Evolutionary conservation across 2,797 vertebrate species (phyloP).

Genomic region (Alosa sapidissima): DNA sequence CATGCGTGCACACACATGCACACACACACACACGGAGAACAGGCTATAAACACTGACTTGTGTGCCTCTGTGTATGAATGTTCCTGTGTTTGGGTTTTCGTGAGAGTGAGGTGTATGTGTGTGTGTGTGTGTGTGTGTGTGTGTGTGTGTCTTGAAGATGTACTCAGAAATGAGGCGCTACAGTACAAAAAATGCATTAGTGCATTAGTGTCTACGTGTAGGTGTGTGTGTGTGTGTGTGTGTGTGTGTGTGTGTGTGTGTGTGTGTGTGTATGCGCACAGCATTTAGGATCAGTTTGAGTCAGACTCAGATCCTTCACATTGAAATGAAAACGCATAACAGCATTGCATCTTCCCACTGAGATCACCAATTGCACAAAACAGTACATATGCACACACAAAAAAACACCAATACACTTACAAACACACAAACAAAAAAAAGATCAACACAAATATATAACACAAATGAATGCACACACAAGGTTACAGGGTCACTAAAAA

Average conservation of each 20-base stretch:
- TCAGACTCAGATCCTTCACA: conserved; percentile 29
- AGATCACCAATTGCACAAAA: conserved; percentile 63
- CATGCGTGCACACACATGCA: background rate
- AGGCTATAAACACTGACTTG: background rate
- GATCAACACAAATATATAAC: background rate
- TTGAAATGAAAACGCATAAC: conserved; percentile 64
- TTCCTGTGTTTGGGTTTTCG: conserved; percentile 29
- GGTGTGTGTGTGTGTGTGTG: conserved; percentile 23
- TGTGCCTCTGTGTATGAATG: conserved; percentile 26
- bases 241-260: conserved; percentile 28
- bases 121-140: conserved; percentile 23
- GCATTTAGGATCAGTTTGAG: conserved; percentile 39
- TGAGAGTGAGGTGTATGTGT: conserved; percentile 20
- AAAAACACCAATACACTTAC: background rate
- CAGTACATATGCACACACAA: conserved; percentile 36
- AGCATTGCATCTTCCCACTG: conserved; percentile 69
- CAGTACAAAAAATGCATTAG: background rate
- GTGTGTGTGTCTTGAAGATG: background rate
- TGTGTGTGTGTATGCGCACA: conserved; percentile 31
- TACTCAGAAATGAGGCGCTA: background rate
- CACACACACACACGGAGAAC: conserved; percentile 25
- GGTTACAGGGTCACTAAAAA: background rate
- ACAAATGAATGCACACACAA: background rate
- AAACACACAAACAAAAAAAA: background rate
- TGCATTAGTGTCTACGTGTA: background rate